A percentile compares a stretch with the other conserved stretches of the same genome.
Evolutionary conservation across 2,113 vertebrate genomes (phyloP).

Genomic region (Brachyhypopomus occidentalis): DNA sequence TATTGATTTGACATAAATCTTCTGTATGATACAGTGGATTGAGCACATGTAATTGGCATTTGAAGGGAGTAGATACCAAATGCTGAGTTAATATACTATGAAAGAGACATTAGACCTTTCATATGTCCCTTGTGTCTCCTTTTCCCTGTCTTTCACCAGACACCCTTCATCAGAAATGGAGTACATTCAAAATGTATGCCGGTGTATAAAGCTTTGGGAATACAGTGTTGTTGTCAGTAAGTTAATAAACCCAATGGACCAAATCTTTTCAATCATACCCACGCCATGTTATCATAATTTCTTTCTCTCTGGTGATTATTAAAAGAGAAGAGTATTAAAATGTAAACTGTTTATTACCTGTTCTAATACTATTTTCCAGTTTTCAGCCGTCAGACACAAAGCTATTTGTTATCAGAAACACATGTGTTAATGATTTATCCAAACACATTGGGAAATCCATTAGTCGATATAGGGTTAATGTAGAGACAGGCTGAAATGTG

Average conservation of each 20-base stretch:
- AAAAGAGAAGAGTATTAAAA: not conserved
- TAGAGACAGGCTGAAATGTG: too few relatives aligned
- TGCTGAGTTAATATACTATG: slow-evolving; percentile 12
- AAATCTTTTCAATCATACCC: not conserved
- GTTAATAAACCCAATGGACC: not conserved
- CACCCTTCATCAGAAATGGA: not conserved
- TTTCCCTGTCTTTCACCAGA: slow-evolving; percentile 1
- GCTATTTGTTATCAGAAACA: too few relatives aligned
- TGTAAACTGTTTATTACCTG: not conserved
- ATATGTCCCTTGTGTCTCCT: not conserved
- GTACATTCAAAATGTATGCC: not conserved
- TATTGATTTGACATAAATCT: slow-evolving; percentile 40
- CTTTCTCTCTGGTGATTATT: not conserved
- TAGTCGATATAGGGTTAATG: not conserved
- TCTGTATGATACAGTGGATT: slow-evolving; percentile 16
- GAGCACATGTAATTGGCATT: slow-evolving; percentile 16
- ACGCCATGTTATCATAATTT: not conserved
- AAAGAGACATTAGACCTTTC: slow-evolving; percentile 2
- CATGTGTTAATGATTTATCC: not conserved
- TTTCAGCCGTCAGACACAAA: not conserved
- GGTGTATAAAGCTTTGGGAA: not conserved
- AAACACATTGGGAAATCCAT: not conserved
- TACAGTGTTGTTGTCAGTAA: not conserved
- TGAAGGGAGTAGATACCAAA: not conserved
- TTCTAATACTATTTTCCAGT: not conserved